phyloP scores from a whole-genome alignment of 2,888 invertebrate species.

The Nephrotoma flavescens region DNA sequence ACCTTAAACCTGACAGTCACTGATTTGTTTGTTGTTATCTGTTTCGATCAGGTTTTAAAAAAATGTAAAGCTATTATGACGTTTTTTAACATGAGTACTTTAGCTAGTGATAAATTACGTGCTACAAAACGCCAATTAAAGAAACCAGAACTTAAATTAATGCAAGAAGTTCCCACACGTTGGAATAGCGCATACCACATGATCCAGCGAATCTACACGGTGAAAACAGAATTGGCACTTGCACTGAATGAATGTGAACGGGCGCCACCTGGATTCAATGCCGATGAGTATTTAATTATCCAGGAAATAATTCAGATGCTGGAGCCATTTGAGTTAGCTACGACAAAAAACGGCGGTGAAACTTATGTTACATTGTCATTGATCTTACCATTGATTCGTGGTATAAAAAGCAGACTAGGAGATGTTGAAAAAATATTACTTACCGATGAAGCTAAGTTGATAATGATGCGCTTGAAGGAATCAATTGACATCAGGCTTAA shows the following conservation, averaged over 20 bases:
- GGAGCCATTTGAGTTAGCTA: background rate
- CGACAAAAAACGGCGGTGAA: background rate
- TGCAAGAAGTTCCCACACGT: background rate
- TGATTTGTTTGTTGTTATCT: background rate
- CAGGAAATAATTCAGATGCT: background rate
- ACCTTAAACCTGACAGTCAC: background rate
- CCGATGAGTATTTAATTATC: background rate
- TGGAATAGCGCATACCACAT: background rate
- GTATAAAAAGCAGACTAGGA: background rate
- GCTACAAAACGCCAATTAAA: background rate
- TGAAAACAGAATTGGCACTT: background rate
- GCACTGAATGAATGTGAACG: background rate
- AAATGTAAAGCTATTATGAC: background rate
- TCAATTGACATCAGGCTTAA: background rate
- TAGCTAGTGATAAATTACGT: background rate
- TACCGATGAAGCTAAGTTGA: background rate
- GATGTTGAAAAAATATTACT: background rate
- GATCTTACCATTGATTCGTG: background rate
- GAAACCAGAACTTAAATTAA: background rate
- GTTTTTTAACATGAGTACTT: background rate
- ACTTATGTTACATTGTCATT: background rate
- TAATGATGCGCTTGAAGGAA: background rate
- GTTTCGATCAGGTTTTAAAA: background rate
- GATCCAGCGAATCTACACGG: background rate
- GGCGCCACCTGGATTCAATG: background rate